These are phyloP conservation scores for Drosophila aldrichi DNA, from an alignment of 2,888 invertebrate genomes.

Conservation along the genomic window DNA sequence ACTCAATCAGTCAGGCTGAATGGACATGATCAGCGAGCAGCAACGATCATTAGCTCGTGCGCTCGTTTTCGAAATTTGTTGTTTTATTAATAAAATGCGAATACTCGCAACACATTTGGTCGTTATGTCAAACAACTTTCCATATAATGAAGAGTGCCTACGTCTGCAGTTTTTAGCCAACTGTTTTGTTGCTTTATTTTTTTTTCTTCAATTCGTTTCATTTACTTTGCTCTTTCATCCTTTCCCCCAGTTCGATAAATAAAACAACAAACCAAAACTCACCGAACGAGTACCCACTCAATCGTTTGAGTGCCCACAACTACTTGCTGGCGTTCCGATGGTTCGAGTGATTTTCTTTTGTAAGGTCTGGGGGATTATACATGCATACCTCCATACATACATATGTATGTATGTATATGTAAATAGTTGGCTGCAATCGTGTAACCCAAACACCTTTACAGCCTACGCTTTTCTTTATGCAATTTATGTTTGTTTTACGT, in stretches of 20 bases:
- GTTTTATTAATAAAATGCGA: conserved; percentile 25
- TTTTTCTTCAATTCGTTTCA: conserved; percentile 27
- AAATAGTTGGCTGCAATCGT: conserved; percentile 30
- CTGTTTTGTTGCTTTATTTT: conserved; percentile 4
- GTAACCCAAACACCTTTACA: conserved; percentile 38
- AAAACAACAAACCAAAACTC: conserved; percentile 18
- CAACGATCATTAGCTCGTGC: conserved; percentile 49
- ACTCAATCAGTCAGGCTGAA: conserved; percentile 57
- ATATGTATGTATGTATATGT: too few species aligned
- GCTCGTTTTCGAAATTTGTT: conserved; percentile 23
- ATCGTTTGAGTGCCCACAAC: conserved; percentile 28
- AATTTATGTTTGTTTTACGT: conserved; percentile 47
- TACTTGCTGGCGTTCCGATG: conserved; percentile 40
- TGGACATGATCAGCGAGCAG: conserved; percentile 62
- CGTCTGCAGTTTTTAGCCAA: conserved; percentile 7
- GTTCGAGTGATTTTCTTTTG: conserved; percentile 31
- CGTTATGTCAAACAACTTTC: conserved; percentile 36
- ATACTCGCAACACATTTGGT: conserved; percentile 2
- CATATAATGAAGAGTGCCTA: conserved; percentile 15
- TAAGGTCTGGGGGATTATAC: conserved; percentile 18
- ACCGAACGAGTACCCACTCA: conserved; percentile 28
- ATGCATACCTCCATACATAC: neutral
- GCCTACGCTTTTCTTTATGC: conserved; percentile 67
- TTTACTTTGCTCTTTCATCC: conserved; percentile 23
- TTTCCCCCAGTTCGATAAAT: conserved; percentile 10